phyloP scores from a whole-genome alignment of 1,140 invertebrate genomes.

The Zelostemma sp. region DNA sequence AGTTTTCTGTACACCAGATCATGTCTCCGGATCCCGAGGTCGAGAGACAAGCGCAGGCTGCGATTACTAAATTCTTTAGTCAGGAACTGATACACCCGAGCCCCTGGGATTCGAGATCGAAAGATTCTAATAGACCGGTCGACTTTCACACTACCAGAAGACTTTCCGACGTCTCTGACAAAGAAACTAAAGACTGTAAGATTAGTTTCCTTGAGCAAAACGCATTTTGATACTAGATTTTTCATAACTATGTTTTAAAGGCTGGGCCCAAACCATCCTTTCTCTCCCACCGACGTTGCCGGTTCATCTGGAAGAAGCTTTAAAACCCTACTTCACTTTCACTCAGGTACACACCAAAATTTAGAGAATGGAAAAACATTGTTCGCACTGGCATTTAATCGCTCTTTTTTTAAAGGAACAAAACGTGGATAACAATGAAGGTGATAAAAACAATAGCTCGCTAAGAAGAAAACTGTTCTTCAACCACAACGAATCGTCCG shows the following conservation, averaged over 20 bases:
- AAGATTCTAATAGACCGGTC: constrained; percentile 25
- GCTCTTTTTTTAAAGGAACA: constrained; percentile 57
- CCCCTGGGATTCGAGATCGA: constrained; percentile 59
- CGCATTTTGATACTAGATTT: constrained; percentile 17
- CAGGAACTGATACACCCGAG: constrained; percentile 71
- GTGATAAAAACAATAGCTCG: constrained; percentile 60
- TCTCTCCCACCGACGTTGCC: constrained; percentile 73
- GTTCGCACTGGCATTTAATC: not conserved
- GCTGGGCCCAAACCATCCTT: constrained; percentile 73
- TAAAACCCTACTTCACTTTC: constrained; percentile 75
- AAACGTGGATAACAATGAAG: constrained; percentile 59
- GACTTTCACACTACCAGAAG: constrained; percentile 36
- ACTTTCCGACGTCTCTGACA: constrained; percentile 20
- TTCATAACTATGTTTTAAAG: constrained; percentile 54
- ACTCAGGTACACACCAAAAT: constrained; percentile 73
- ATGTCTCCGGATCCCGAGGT: constrained; percentile 68
- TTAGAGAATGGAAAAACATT: too few species aligned
- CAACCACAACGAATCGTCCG: constrained; percentile 52
- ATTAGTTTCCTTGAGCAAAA: constrained; percentile 7
- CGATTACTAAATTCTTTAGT: constrained; percentile 71
- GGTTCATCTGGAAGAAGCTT: constrained; percentile 71
- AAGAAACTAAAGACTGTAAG: constrained; percentile 57
- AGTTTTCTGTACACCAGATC: constrained; percentile 68
- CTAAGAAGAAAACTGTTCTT: constrained; percentile 65
- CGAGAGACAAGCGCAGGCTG: constrained; percentile 69